Percentiles rank a stretch among this genome's conserved stretches.
Evolutionary conservation across 2,888 invertebrate genomes (phyloP).

Genomic region (Amaurobius ferox): DNA sequence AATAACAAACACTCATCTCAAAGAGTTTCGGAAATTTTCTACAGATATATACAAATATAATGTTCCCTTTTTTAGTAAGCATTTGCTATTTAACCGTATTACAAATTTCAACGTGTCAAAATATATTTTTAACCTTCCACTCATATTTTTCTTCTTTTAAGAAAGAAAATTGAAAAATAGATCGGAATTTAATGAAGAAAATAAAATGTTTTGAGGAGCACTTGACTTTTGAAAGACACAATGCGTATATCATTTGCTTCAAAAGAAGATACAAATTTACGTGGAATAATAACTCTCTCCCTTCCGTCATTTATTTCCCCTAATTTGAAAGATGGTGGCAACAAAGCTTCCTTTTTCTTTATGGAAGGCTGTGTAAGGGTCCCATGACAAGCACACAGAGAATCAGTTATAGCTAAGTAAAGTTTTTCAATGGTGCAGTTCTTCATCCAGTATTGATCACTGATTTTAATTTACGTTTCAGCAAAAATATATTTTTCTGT

Average conservation of each 20-base stretch:
- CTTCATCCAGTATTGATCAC: slow-evolving; percentile 22
- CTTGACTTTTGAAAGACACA: background rate
- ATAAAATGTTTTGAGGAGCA: background rate
- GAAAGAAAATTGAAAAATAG: no score
- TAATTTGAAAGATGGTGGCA: slow-evolving; percentile 33
- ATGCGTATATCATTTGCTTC: background rate
- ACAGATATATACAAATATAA: no score
- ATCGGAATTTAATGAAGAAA: no score
- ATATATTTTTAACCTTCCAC: no score
- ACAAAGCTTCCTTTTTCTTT: background rate
- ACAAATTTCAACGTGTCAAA: no score
- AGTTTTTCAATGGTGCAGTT: slow-evolving; percentile 30
- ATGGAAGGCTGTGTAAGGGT: background rate
- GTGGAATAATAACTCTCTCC: slow-evolving; percentile 6
- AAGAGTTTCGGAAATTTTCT: no score
- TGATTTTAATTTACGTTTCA: slow-evolving; percentile 26
- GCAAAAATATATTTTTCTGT: background rate
- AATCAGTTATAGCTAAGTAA: slow-evolving; percentile 23
- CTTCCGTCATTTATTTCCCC: slow-evolving; percentile 56
- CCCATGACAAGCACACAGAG: background rate
- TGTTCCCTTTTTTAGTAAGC: no score
- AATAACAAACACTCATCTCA: no score
- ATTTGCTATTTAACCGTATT: no score
- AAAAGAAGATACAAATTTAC: slow-evolving; percentile 12
- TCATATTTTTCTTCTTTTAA: no score